phyloP scores from a whole-genome alignment of 2,888 invertebrate species.

The Pseudolycoriella hygida region DNA sequence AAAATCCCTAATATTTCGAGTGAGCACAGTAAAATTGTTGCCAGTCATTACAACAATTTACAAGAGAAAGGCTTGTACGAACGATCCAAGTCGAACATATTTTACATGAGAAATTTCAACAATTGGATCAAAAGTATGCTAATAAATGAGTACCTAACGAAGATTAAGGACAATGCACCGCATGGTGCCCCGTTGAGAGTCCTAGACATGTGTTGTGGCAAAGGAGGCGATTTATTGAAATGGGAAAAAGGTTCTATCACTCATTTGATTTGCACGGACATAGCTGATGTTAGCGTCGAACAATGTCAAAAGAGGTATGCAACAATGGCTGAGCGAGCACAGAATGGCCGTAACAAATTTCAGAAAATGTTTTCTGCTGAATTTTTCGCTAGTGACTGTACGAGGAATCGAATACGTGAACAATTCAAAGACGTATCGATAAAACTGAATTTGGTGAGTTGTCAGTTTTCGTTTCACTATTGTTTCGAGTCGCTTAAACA shows the following conservation, averaged over 20 bases:
- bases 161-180: slow-evolving; percentile 42
- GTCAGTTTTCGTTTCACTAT: slow-evolving; percentile 98
- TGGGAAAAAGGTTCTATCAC: slow-evolving; percentile 73
- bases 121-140: slow-evolving; percentile 97
- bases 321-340: slow-evolving; percentile 35
- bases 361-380: slow-evolving; percentile 58
- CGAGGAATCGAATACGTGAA: slow-evolving; percentile 60
- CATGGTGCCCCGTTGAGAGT: slow-evolving; percentile 52
- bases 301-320: slow-evolving; percentile 76
- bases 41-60: slow-evolving; percentile 83
- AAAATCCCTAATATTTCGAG: no score
- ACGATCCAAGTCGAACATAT: slow-evolving; percentile 77
- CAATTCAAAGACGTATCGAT: slow-evolving; percentile 61
- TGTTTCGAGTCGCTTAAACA: slow-evolving; percentile 78
- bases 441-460: slow-evolving; percentile 78
- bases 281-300: slow-evolving; percentile 80
- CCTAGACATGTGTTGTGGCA: slow-evolving; percentile 93
- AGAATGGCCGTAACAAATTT: slow-evolving; percentile 14
- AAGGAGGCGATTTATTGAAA: slow-evolving; percentile 96
- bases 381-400: slow-evolving; percentile 83
- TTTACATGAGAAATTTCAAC: slow-evolving; percentile 90
- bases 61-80: slow-evolving; percentile 65
- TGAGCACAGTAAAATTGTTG: slow-evolving; percentile 34
- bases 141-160: slow-evolving; percentile 64
- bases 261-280: slow-evolving; percentile 79